Evolutionary conservation across 2,113 vertebrate species (phyloP).

Genomic region (Fulmarus glacialis): DNA sequence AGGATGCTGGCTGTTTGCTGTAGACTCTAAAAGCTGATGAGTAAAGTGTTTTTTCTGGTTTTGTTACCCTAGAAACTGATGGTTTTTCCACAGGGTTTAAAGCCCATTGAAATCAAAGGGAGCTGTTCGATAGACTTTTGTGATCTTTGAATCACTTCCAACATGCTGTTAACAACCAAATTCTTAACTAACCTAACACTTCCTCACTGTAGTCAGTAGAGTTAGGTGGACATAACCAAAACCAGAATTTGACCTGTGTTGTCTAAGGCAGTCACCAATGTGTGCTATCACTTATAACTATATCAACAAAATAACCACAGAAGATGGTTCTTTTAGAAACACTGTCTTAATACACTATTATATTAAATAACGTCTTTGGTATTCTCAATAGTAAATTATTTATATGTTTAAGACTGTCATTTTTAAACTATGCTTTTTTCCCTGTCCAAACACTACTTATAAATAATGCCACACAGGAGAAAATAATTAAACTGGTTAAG

Average conservation of each 20-base stretch:
- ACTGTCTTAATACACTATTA: not conserved
- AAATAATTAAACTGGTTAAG: constrained; percentile 39
- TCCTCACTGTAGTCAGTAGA: not conserved
- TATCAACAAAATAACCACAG: constrained; percentile 38
- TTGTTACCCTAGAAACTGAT: constrained; percentile 51
- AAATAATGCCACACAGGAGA: constrained; percentile 48
- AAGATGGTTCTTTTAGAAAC: not conserved
- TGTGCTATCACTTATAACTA: constrained; percentile 20
- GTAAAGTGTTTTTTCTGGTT: constrained; percentile 13
- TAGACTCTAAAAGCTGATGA: not conserved
- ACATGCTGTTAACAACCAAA: constrained; percentile 22
- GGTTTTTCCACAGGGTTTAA: constrained; percentile 9
- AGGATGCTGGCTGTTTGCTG: not conserved
- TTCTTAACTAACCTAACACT: constrained; percentile 23
- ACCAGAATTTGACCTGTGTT: not conserved
- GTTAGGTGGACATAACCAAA: not conserved
- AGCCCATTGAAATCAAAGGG: constrained; percentile 34
- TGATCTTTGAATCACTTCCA: constrained; percentile 50
- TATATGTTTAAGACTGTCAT: constrained; percentile 45
- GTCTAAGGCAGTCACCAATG: not conserved
- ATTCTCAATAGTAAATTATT: constrained; percentile 56
- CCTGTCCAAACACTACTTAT: constrained; percentile 30
- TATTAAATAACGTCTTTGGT: constrained; percentile 45
- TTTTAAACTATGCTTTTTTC: constrained; percentile 57
- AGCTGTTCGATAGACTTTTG: constrained; percentile 23